Base-by-base conservation (phyloP, 2,797 vertebrate species). In the Eutrigla gurnardus region DNA sequence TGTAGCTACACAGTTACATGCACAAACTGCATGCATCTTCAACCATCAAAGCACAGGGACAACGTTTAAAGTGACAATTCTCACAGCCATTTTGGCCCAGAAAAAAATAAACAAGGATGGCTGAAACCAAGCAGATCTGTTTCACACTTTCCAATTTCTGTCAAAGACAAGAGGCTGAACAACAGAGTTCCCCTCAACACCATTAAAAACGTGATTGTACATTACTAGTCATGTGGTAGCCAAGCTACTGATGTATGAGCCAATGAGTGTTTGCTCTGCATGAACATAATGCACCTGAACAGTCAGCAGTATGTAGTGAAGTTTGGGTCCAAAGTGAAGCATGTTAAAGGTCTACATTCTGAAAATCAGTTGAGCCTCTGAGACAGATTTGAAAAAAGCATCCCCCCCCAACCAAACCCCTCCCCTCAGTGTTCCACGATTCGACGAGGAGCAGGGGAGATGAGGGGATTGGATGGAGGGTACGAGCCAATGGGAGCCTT, bases 21-120 rank as follows among this genome's bases (percentile, higher is more conserved):
- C 18, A 32, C 39, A 42, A 2, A 42, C 47, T 61, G 57, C 40
- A 40, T 65, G 8, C 12, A 39, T 59, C n/a, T 46, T 45, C n/a
- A 13, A 52, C 14, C 33, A 65, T 11, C 13, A 32, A 18, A 59
- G 33, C 10, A 74, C 25, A 2, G 1, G 42, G 33, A 33, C 3
- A 0, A 58, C 13, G 47, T 33, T 53, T 14, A 67, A 58, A 58
- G 18, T 11, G 15, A 57, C 36, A 17, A 36, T 47, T 45, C 15
- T 6, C 15, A 54, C 52, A 58, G 18, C 2, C 7, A 5, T 58
- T 33, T 68, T 61, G 49, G 47, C n/a, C 32, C 7, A 3, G 17
- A 53, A 18, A 47, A 55, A 59, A 83, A 60, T 6, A 17, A 71
- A 32, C 18, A 15, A 37, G 25, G 59, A 67, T 15, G 11, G 43